Evolutionary conservation across 2,113 vertebrate genomes (phyloP), one percentile per base, ranked within the genome.

Genomic region (Tyrannus savana): DNA sequence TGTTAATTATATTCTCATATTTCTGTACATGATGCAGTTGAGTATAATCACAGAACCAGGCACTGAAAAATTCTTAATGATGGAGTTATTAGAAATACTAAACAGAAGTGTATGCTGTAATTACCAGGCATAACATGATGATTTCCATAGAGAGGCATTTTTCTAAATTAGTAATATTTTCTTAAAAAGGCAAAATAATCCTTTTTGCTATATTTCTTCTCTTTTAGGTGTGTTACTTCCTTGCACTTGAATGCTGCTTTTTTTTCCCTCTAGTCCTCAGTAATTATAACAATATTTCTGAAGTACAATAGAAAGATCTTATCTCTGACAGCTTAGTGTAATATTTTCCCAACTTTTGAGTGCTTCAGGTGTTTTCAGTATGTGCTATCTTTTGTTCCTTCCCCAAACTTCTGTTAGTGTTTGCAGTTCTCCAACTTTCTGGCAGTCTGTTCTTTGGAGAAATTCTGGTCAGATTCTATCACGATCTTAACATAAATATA

Each of bases 111-210:
- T 55, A 15, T 59, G 19, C 33, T 96, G 22, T 75, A 33, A 75
- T 87, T 50, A 31, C 21, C 3, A 13, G 39, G 10, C 33, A 47
- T 80, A 49, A 33, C 47, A 39, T 58, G 22, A 44, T 47, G 0
- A 46, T n/a, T 92, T 95, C 17, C 9, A 15, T 31, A 66, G 67
- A 46, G 21, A 39, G 13, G 3, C 4, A 4, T 33, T 59, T 84
- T 69, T 63, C 60, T 21, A 5, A 62, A 50, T 8, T 41, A 50
- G 16, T 56, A 24, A 7, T 81, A 11, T 64, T 56, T 74, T 84
- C 55, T 30, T 2, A 1, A 5, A 24, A 19, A 35, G 6, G 21
- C 1, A 2, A 82, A 85, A 49, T 64, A 84, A 89, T 75, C 0
- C 7, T 30, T 59, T 63, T 72, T 94, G 22, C 25, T n/a, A 8